These are phyloP conservation scores for Microctenopoma steveboyesi DNA, from an alignment of 2,797 vertebrate genomes.

Conservation along the genomic window DNA sequence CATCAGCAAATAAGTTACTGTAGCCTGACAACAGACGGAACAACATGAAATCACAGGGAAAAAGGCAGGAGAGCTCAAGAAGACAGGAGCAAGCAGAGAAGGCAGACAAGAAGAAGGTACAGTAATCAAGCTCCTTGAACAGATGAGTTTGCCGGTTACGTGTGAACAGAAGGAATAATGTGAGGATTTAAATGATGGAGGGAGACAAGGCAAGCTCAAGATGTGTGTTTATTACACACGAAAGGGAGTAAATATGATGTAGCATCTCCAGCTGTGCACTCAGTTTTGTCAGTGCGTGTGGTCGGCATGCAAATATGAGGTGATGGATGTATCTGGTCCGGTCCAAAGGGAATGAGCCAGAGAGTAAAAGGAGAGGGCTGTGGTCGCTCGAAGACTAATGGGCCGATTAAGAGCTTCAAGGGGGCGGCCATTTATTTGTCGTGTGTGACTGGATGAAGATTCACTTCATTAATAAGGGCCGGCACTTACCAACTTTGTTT, in stretches of 20 bases:
- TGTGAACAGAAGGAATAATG: slow-evolving; percentile 26
- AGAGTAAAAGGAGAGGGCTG: slow-evolving; percentile 38
- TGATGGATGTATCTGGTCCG: slow-evolving; percentile 74
- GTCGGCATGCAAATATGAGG: slow-evolving; percentile 65
- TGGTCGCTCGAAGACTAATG: slow-evolving; percentile 81
- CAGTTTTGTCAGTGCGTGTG: slow-evolving; percentile 61
- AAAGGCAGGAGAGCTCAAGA: not conserved
- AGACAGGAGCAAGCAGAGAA: not conserved
- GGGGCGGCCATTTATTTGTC: slow-evolving; percentile 80
- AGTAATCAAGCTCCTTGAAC: slow-evolving; percentile 9
- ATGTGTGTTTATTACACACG: slow-evolving; percentile 59
- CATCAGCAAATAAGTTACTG: slow-evolving; percentile 29
- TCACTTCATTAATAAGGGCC: slow-evolving; percentile 82
- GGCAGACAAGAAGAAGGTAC: not conserved
- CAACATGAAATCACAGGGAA: not conserved
- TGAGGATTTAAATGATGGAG: slow-evolving; percentile 42
- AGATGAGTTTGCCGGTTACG: slow-evolving; percentile 42
- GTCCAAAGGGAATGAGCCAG: slow-evolving; percentile 54
- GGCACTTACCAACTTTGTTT: slow-evolving; percentile 69
- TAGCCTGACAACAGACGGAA: slow-evolving; percentile 22
- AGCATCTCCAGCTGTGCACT: slow-evolving; percentile 71
- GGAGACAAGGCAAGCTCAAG: slow-evolving; percentile 4
- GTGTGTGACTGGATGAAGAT: slow-evolving; percentile 83
- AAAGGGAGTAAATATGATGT: slow-evolving; percentile 72
- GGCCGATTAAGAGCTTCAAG: slow-evolving; percentile 81